Evolutionary conservation across 1,140 invertebrate genomes (phyloP).

Genomic region (Calephelis virginiensis): DNA sequence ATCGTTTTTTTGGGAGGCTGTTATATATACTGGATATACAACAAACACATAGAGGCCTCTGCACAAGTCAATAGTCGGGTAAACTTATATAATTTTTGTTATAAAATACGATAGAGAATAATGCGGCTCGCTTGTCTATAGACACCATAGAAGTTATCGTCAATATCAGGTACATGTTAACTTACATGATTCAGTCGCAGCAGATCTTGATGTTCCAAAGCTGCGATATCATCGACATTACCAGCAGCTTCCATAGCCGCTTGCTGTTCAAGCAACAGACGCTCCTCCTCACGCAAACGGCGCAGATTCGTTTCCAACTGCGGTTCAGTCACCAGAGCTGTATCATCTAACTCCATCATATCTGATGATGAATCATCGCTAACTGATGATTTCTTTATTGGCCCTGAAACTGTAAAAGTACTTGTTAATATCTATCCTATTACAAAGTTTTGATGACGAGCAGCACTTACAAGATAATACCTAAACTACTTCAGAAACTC

Average conservation of each 20-base stretch:
- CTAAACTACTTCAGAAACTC: no score
- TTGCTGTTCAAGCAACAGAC: slow-evolving; percentile 66
- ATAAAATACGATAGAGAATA: no score
- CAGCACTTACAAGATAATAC: background rate
- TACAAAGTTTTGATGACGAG: background rate
- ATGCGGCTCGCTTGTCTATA: no score
- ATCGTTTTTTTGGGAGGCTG: no score
- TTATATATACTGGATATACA: no score
- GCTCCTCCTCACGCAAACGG: slow-evolving; percentile 84
- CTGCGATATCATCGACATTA: slow-evolving; percentile 68
- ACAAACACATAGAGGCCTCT: no score
- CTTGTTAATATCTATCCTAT: background rate
- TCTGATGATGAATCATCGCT: slow-evolving; percentile 96
- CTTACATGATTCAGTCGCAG: slow-evolving; percentile 60
- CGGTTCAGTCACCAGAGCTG: slow-evolving; percentile 86
- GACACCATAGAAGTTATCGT: no score
- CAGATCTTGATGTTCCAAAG: slow-evolving; percentile 82
- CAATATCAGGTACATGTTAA: background rate
- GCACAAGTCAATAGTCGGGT: background rate
- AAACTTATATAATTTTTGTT: background rate
- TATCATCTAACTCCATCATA: slow-evolving; percentile 96
- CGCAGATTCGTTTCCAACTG: slow-evolving; percentile 79
- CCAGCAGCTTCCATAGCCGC: slow-evolving; percentile 52
- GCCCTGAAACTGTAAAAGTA: slow-evolving; percentile 82
- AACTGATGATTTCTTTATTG: slow-evolving; percentile 89